phyloP scores from a whole-genome alignment of 2,113 vertebrate species.

The Plotosus lineatus region DNA sequence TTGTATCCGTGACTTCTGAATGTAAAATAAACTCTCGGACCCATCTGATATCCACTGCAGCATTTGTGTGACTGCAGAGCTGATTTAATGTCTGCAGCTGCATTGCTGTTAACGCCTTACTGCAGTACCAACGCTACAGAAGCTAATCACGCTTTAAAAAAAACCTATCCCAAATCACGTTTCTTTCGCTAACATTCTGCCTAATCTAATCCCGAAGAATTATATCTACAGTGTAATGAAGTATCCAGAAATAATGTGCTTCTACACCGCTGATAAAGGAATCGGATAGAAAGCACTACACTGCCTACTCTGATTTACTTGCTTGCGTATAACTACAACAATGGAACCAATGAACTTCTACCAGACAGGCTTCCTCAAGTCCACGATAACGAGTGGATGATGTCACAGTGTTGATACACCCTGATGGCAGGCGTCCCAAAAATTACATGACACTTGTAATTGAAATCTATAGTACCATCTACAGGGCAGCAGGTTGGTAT shows the following conservation, averaged over 20 bases:
- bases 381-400: not conserved
- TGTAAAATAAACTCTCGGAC: not conserved
- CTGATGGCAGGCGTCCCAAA: not conserved
- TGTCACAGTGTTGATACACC: not conserved
- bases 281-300: not conserved
- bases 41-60: constrained; percentile 21
- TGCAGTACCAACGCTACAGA: constrained; percentile 14
- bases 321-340: constrained; percentile 19
- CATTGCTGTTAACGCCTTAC: constrained; percentile 14
- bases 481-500: no score
- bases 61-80: constrained; percentile 32
- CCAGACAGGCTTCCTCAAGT: constrained; percentile 15
- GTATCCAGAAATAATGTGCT: not conserved
- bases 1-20: not conserved
- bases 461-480: not conserved
- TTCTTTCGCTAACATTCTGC: not conserved
- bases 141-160: constrained; percentile 16
- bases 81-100: not conserved
- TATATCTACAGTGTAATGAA: not conserved
- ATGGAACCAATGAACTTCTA: not conserved
- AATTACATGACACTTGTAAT: constrained; percentile 7
- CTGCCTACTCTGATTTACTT: not conserved
- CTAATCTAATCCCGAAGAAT: not conserved
- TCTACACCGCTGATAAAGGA: not conserved
- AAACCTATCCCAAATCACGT: not conserved